These are phyloP conservation scores for Anorthoa munda DNA, from an alignment of 2,888 invertebrate species.

Conservation along the genomic window DNA sequence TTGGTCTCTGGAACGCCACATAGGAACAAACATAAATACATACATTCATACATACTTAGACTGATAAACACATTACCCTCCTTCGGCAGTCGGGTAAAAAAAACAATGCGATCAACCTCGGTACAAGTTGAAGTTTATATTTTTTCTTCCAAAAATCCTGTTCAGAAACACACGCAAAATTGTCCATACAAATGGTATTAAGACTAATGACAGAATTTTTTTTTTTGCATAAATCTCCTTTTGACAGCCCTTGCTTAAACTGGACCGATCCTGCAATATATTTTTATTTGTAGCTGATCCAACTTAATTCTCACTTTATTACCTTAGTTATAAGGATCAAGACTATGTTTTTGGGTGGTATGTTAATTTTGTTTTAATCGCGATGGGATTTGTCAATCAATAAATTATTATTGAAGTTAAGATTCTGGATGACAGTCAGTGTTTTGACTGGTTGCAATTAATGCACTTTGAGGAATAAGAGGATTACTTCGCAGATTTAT, in stretches of 20 bases:
- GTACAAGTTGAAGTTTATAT: conserved; percentile 11
- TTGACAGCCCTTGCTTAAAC: conserved; percentile 68
- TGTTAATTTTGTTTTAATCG: conserved; percentile 46
- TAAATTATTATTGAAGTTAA: conserved; percentile 70
- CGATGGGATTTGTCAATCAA: conserved; percentile 84
- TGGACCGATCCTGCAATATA: conserved; percentile 55
- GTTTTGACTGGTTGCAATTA: conserved; percentile 84
- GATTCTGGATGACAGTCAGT: conserved; percentile 67
- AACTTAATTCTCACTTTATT: conserved; percentile 55
- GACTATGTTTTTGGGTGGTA: background rate
- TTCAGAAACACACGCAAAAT: conserved; percentile 33
- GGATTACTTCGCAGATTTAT: conserved; percentile 72
- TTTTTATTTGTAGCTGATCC: background rate
- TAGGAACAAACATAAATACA: too few species aligned
- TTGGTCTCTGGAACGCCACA: too few species aligned
- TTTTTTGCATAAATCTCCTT: conserved; percentile 41
- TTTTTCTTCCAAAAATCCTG: conserved; percentile 6
- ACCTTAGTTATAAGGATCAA: conserved; percentile 4
- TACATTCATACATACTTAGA: too few species aligned
- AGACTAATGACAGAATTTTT: too few species aligned
- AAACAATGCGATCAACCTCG: background rate
- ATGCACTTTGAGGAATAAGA: conserved; percentile 75
- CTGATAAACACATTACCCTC: too few species aligned
- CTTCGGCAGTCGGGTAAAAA: too few species aligned
- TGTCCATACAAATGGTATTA: conserved; percentile 31